A percentile compares a stretch with the other conserved stretches of the same genome.
Conservation (phyloP, 1,140 invertebrate genomes). For the Cardiocondyla obscurior region DNA sequence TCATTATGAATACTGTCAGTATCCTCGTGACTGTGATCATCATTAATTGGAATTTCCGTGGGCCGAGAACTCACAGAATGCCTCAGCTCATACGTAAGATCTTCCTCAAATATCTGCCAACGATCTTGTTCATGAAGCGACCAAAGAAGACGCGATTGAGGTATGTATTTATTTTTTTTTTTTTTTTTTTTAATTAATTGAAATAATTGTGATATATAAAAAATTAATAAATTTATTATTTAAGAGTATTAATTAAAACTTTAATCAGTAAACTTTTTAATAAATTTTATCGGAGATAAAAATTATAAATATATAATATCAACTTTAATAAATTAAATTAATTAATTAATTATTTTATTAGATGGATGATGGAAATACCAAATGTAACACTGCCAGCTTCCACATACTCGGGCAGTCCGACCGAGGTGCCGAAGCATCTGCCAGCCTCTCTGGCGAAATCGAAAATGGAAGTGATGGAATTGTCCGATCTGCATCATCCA, state of each 20-base stretch:
- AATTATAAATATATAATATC: background rate
- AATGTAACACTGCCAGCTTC: constrained; percentile 93
- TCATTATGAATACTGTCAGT: constrained; percentile 99
- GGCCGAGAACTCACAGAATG: constrained; percentile 95
- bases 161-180: background rate
- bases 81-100: constrained; percentile 96
- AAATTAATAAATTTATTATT: background rate
- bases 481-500: constrained; percentile 97
- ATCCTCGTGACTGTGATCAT: constrained; percentile 99
- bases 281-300: background rate
- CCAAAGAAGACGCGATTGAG: constrained; percentile 94
- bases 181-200: background rate
- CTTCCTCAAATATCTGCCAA: constrained; percentile 96
- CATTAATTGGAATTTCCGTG: constrained; percentile 99
- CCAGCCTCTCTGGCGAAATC: constrained; percentile 86
- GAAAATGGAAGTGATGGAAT: constrained; percentile 96
- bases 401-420: constrained; percentile 89
- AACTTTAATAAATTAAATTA: background rate
- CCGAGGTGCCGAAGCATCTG: constrained; percentile 90
- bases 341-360: background rate
- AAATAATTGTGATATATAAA: background rate
- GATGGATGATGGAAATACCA: constrained; percentile 99
- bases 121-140: constrained; percentile 94
- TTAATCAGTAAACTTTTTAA: background rate
- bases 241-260: background rate